Percentiles rank a stretch among this genome's conserved stretches.
Evolutionary conservation across 1,140 invertebrate species (phyloP).

Genomic region (Pararge aegeria): DNA sequence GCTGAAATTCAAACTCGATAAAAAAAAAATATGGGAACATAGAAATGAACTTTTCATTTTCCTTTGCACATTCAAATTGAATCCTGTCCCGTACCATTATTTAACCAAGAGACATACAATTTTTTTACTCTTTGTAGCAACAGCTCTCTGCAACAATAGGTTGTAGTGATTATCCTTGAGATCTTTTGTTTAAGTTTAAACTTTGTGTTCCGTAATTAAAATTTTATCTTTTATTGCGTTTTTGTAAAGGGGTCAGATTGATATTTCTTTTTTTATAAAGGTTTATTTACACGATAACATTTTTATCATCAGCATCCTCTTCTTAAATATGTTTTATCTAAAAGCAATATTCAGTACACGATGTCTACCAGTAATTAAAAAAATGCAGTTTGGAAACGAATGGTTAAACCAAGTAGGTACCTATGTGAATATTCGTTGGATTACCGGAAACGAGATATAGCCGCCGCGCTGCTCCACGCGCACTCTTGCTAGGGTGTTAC

Average conservation of each 20-base stretch:
- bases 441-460: no score
- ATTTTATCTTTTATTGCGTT: background rate
- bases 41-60: conserved; percentile 3
- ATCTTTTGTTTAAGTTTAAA: conserved; percentile 1
- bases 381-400: no score
- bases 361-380: no score
- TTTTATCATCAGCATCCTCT: no score
- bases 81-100: conserved; percentile 2
- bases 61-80: conserved; percentile 9
- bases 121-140: conserved; percentile 4
- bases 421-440: no score
- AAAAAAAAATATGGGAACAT: background rate
- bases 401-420: no score
- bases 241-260: background rate
- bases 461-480: no score
- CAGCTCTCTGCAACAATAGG: conserved; percentile 2
- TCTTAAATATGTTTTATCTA: no score
- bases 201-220: conserved; percentile 5
- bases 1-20: background rate
- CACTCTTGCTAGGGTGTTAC: no score
- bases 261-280: background rate
- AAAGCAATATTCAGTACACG: no score
- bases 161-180: conserved; percentile 11
- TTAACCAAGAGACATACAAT: conserved; percentile 8
- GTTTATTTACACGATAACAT: background rate